These are phyloP conservation scores for Piaya cayana DNA, from an alignment of 2,113 vertebrate genomes.

Conservation along the genomic window DNA sequence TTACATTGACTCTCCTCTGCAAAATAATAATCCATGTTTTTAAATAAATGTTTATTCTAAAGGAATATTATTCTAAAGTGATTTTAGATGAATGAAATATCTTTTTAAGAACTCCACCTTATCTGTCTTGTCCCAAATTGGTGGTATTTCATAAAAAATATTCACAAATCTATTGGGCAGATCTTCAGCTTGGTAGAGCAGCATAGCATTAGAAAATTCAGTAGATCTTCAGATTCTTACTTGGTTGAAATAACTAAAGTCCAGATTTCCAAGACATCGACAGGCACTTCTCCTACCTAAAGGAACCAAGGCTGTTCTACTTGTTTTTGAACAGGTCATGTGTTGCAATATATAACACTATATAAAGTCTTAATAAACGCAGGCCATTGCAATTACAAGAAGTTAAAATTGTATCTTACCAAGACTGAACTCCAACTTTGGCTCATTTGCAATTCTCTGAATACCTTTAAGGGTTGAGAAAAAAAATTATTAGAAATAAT, in stretches of 20 bases:
- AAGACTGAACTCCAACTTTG: slow-evolving; percentile 83
- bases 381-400: neutral
- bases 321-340: neutral
- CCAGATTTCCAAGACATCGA: neutral
- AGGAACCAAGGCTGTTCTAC: fast-evolving
- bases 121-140: neutral
- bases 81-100: neutral
- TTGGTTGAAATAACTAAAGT: neutral
- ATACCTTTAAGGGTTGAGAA: slow-evolving; percentile 68
- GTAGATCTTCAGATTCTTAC: neutral
- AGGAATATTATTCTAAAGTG: neutral
- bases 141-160: neutral
- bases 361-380: neutral
- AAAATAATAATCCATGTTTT: neutral
- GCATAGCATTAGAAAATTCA: neutral
- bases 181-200: neutral
- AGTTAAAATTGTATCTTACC: slow-evolving; percentile 73
- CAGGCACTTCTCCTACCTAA: neutral
- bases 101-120: neutral
- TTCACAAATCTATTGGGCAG: neutral
- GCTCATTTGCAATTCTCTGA: slow-evolving; percentile 75
- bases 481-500: slow-evolving; percentile 4
- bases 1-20: neutral
- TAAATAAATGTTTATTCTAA: neutral
- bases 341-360: neutral